Conservation (phyloP, 2,113 vertebrate species). For the Corapipo altera region DNA sequence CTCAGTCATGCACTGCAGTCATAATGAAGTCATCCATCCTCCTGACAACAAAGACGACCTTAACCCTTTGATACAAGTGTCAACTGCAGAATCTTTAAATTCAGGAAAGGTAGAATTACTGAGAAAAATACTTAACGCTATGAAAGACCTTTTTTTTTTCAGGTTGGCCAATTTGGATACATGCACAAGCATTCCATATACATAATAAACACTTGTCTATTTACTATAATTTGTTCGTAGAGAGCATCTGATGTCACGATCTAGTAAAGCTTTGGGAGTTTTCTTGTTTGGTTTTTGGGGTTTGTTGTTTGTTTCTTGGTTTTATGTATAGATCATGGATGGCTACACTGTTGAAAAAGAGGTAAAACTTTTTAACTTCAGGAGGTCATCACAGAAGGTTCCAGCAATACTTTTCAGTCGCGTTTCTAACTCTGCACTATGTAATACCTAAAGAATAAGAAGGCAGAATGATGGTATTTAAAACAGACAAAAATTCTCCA, state of each 20-base stretch:
- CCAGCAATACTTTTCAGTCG: not conserved
- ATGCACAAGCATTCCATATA: not conserved
- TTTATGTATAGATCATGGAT: not conserved
- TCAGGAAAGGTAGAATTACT: not conserved
- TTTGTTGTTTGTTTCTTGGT: too few relatives aligned
- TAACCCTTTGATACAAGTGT: slow-evolving; percentile 45
- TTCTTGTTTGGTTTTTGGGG: not conserved
- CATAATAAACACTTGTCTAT: not conserved
- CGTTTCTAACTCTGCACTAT: not conserved
- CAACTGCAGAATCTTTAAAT: not conserved
- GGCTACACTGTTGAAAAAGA: not conserved
- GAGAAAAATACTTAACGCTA: not conserved
- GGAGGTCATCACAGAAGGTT: not conserved
- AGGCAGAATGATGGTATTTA: not conserved
- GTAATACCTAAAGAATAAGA: not conserved
- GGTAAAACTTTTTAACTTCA: not conserved
- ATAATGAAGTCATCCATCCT: slow-evolving; percentile 72
- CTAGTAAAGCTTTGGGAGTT: not conserved
- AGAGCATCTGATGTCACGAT: not conserved
- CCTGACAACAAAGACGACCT: slow-evolving; percentile 53
- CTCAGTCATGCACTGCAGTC: slow-evolving; percentile 61
- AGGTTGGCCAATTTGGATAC: not conserved
- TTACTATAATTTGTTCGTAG: not conserved
- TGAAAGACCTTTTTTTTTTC: not conserved
- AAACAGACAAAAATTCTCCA: not conserved